Base-by-base conservation (phyloP, 2,888 invertebrate species). In the Dolichomitus sp. region DNA sequence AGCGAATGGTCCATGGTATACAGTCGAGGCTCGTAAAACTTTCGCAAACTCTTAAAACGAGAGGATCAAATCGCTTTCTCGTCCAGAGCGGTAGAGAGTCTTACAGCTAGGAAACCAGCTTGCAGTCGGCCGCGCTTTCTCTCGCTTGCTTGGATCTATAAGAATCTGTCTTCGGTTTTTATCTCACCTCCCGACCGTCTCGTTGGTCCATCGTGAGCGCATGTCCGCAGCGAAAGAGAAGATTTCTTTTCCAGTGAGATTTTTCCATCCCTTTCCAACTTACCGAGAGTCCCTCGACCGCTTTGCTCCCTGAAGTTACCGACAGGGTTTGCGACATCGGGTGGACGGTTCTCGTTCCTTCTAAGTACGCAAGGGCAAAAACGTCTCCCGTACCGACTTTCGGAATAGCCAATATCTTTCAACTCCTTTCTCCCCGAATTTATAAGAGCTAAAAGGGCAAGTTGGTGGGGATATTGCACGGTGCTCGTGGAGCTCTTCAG, bases 371-470 rank as follows among this genome's bases (percentile, higher is more conserved):
- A 61, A 45, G 72, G 45, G 54, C 68, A 83, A 82, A 83, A 83
- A 82, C 52, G 76, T 61, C 65, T 52, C 19, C 40, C 23, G 19
- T 63, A 80, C 75, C 76, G 76, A 85, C 85, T 87, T 84, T 85
- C 77, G 72, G 77, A 87, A 84, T 85, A 86, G 87, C 84, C 86
- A 87, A 90, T 89, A 87, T 89, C 87, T 85, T 74, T 75, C 78
- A 75, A 59, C 83, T 85, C 85, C 81, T 83, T 86, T 88, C 88
- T 84, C 87, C 63, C 19, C 9, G 4, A n/a, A 33, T n/a, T 6
- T 37, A 42, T 80, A 86, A 89, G 74, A 88, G 87, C 81, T 87
- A 85, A 37, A 37, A 81, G 69, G 50, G 69, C 30, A 65, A 19
- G 42, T 54, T 42, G 70, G 68, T 17, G 81, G 85, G 87, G 87